phyloP scores from a whole-genome alignment of 2,113 vertebrate species.

The Plecturocebus donacophilus region DNA sequence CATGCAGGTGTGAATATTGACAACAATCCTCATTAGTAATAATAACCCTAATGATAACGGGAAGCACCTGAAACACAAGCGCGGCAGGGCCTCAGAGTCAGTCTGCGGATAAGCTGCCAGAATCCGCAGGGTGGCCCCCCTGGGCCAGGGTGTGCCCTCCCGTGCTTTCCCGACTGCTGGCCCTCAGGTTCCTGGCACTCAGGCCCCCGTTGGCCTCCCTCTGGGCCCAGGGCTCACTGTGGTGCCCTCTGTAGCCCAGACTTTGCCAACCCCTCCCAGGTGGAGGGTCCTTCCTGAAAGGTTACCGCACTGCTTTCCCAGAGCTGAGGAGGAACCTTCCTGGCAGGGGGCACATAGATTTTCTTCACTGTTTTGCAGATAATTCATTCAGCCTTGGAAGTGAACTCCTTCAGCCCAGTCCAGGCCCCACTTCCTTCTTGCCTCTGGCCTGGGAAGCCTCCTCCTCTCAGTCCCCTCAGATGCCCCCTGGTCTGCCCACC shows the following conservation, averaged over 20 bases:
- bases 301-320: neutral
- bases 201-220: neutral
- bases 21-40: neutral
- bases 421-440: neutral
- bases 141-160: neutral
- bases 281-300: neutral
- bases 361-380: neutral
- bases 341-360: neutral
- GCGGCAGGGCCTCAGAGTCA: neutral
- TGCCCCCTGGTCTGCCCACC: neutral
- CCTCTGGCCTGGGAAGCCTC: neutral
- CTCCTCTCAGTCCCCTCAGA: neutral
- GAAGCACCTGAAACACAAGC: constrained; percentile 57
- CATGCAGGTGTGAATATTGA: neutral
- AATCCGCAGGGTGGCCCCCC: neutral
- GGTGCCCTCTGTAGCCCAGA: neutral
- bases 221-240: neutral
- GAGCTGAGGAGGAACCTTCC: neutral
- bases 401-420: neutral
- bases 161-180: neutral
- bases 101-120: neutral
- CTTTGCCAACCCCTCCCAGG: neutral
- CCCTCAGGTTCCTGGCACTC: neutral
- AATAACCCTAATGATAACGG: neutral
- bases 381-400: neutral